These are phyloP conservation scores for Drosophila persimilis DNA, from an alignment of 1,140 invertebrate species.

Conservation along the genomic window DNA sequence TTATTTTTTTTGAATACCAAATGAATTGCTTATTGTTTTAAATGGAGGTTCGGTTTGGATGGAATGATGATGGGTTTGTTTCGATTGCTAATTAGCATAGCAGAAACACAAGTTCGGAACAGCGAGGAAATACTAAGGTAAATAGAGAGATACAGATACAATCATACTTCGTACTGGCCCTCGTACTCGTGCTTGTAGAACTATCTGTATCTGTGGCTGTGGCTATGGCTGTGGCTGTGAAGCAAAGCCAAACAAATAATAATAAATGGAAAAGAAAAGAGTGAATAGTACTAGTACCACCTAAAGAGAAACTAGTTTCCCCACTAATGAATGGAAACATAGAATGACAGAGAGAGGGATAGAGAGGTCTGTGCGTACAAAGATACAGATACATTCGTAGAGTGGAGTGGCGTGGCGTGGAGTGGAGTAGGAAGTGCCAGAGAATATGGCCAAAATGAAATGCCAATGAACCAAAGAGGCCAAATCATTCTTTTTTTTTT, in stretches of 20 bases:
- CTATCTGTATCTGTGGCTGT: neutral
- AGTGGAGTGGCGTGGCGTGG: neutral
- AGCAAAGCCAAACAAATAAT: conserved; percentile 13
- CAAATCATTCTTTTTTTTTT: conserved; percentile 54
- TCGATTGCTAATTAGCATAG: conserved; percentile 70
- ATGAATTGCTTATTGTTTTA: conserved; percentile 80
- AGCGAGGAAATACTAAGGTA: conserved; percentile 48
- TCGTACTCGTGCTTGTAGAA: neutral
- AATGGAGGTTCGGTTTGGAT: conserved; percentile 48
- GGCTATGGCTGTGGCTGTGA: neutral
- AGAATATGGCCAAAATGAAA: conserved; percentile 65
- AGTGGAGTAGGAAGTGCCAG: conserved; percentile 30
- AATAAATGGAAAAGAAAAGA: conserved; percentile 16
- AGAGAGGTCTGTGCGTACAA: conserved; percentile 1
- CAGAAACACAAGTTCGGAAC: conserved; percentile 51
- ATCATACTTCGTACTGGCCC: neutral
- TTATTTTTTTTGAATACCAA: conserved; percentile 61
- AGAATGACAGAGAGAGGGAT: neutral
- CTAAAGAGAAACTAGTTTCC: conserved; percentile 72
- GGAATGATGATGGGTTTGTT: conserved; percentile 43
- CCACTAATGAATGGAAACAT: conserved; percentile 62
- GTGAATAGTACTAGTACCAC: neutral
- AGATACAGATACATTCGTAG: conserved; percentile 6
- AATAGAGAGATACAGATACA: conserved; percentile 35
- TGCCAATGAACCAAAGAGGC: conserved; percentile 80